A percentile compares a stretch with the other conserved stretches of the same genome.
Evolutionary conservation across 2,113 vertebrate genomes (phyloP).

Genomic region (Chloropsis cyanopogon): DNA sequence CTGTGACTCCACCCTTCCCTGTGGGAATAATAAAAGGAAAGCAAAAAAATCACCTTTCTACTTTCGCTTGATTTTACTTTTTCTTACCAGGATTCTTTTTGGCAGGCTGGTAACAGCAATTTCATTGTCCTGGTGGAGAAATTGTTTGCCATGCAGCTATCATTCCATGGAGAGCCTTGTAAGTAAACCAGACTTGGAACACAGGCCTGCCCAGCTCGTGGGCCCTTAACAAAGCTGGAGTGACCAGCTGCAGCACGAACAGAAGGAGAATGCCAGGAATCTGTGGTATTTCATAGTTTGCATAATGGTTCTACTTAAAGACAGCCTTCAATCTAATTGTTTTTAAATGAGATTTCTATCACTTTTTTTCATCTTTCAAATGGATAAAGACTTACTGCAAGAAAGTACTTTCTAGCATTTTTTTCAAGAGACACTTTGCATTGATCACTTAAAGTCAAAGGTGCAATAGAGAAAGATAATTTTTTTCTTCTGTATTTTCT

Average conservation of each 20-base stretch:
- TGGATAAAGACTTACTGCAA: background rate
- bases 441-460: background rate
- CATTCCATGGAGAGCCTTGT: background rate
- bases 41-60: background rate
- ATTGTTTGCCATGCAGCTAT: background rate
- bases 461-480: background rate
- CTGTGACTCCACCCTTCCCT: slow-evolving; percentile 24
- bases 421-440: background rate
- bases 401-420: background rate
- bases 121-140: background rate
- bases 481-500: background rate
- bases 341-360: background rate
- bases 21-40: background rate
- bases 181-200: background rate
- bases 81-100: background rate
- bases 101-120: background rate
- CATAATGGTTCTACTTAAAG: slow-evolving; percentile 8
- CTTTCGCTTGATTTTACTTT: background rate
- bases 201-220: background rate
- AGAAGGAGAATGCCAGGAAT: slow-evolving; percentile 20
- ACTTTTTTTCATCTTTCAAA: background rate
- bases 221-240: background rate
- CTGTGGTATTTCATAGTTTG: background rate
- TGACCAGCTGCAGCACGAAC: background rate
- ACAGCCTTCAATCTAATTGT: background rate